phyloP scores from a whole-genome alignment of 2,888 invertebrate genomes.

The Cerastoderma edule region DNA sequence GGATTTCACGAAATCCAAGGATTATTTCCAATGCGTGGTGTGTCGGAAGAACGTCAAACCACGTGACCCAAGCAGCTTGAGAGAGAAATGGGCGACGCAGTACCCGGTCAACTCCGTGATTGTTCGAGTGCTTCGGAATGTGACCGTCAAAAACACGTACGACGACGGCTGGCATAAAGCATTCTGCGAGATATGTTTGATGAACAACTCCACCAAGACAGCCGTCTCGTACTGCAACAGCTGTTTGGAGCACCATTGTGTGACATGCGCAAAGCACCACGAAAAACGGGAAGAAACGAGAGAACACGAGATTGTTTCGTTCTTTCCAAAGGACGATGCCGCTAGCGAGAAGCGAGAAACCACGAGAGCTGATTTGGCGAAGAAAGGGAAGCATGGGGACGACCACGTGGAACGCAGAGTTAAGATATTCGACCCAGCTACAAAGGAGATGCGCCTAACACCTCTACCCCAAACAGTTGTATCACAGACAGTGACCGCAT shows the following conservation, averaged over 20 bases:
- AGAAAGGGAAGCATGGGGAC: slow-evolving; percentile 6
- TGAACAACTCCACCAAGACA: slow-evolving; percentile 47
- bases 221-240: slow-evolving; percentile 42
- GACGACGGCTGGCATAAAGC: slow-evolving; percentile 47
- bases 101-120: slow-evolving; percentile 50
- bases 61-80: slow-evolving; percentile 25
- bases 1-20: slow-evolving; percentile 46
- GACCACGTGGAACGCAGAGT: slow-evolving; percentile 11
- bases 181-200: slow-evolving; percentile 55
- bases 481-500: slow-evolving; percentile 51
- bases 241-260: slow-evolving; percentile 53
- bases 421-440: slow-evolving; percentile 26
- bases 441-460: slow-evolving; percentile 31
- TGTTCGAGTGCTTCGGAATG: slow-evolving; percentile 47
- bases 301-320: slow-evolving; percentile 47
- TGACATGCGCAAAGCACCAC: slow-evolving; percentile 48
- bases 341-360: slow-evolving; percentile 4
- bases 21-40: slow-evolving; percentile 49
- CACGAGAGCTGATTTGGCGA: slow-evolving; percentile 3
- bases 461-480: slow-evolving; percentile 25
- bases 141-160: slow-evolving; percentile 32
- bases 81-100: slow-evolving; percentile 54
- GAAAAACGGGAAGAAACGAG: slow-evolving; percentile 41
- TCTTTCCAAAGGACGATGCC: slow-evolving; percentile 30
- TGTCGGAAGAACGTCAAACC: slow-evolving; percentile 45